Conservation (phyloP, 2,888 invertebrate species). For the Eristalis pertinax region DNA sequence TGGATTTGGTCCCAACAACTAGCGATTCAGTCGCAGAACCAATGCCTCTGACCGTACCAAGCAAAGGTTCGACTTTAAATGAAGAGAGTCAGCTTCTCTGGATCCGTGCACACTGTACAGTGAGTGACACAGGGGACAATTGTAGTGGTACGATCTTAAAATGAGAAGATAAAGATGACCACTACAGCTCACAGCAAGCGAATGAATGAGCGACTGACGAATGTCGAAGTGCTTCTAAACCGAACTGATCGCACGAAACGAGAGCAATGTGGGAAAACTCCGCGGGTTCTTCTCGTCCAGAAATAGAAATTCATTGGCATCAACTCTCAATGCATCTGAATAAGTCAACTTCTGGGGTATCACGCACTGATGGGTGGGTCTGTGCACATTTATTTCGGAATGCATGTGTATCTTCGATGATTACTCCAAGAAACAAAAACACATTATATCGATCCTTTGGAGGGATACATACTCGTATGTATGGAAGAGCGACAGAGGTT, state of each 20-base stretch:
- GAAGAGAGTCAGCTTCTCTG: constrained; percentile 1
- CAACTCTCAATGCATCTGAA: constrained; percentile 33
- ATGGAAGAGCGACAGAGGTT: no score
- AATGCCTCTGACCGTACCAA: constrained; percentile 63
- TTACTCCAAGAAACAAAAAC: constrained; percentile 14
- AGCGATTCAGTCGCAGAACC: constrained; percentile 36
- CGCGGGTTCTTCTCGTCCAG: constrained; percentile 55
- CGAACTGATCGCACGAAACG: constrained; percentile 25
- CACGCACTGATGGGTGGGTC: constrained; percentile 8
- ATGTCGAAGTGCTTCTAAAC: constrained; percentile 35
- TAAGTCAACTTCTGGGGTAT: constrained; percentile 17
- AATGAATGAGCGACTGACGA: constrained; percentile 39
- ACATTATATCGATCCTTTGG: constrained; percentile 44
- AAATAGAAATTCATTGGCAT: constrained; percentile 61
- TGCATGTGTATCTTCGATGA: constrained; percentile 39
- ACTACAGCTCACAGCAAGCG: constrained; percentile 39
- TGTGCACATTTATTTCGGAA: constrained; percentile 20
- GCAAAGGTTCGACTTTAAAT: constrained; percentile 61
- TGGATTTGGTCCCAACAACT: constrained; percentile 5
- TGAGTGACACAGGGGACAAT: constrained; percentile 15
- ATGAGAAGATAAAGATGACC: constrained; percentile 34
- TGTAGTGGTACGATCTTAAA: constrained; percentile 15
- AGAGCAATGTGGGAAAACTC: constrained; percentile 52
- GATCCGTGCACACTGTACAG: neutral
- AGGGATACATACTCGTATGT: neutral